Evolutionary conservation across 2,888 invertebrate genomes (phyloP), one percentile per base, ranked within the genome.

Genomic region (Subacronicta megacephala): DNA sequence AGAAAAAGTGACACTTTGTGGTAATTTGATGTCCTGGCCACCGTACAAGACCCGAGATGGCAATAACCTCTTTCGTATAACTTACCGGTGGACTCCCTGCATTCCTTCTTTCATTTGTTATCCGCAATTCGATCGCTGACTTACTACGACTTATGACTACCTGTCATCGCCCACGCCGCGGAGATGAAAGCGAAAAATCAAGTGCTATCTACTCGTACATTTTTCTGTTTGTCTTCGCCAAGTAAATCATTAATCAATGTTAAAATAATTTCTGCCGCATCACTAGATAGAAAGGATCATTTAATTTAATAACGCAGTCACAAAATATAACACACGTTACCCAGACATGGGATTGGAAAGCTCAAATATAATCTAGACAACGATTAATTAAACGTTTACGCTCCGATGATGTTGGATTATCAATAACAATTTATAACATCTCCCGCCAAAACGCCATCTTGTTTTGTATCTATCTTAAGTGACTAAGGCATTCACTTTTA

Each of bases 341-440:
- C 44, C 43, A 46, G 37, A 53, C 41, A 76, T 53, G 41, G 40
- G 44, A 53, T 59, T 73, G 45, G 70, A 73, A 76, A 73, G 77
- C 57, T 54, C 57, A 57, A 65, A 65, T 61, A 74, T 52, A 23
- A 44, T 47, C 36, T 38, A 53, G 51, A 64, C 53, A 70, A 65
- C 59, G 60, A 79, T 80, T 72, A 65, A 81, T 80, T 70, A 71
- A 49, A 56, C 42, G 31, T 60, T 47, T 54, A 60, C 69, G 75
- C 50, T 72, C 37, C 45, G 67, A 60, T 74, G 72, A 64, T 53
- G 50, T 59, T 50, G 57, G 69, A 74, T 76, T 75, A 73, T 46
- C 58, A 58, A 72, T 75, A 65, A 67, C 60, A 57, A 72, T 72
- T 72, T 63, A 68, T 75, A 47, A 52, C 50, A 61, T 56, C 57